These are phyloP conservation scores for Nebria ingens DNA, from an alignment of 1,140 invertebrate species.

Conservation along the genomic window DNA sequence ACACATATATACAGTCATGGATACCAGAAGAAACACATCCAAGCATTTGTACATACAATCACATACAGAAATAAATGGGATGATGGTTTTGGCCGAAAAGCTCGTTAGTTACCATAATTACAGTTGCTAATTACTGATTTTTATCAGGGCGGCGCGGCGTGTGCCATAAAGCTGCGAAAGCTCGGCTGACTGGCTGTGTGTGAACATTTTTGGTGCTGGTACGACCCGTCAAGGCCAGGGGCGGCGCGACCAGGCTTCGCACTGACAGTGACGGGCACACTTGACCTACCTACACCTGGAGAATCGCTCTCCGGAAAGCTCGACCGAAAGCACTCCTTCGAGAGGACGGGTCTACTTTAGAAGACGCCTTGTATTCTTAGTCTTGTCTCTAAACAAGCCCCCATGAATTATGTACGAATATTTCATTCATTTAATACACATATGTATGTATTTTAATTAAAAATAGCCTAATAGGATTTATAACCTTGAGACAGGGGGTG, in stretches of 20 bases:
- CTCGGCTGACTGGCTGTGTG: no score
- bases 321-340: neutral
- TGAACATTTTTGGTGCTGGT: no score
- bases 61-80: conserved; percentile 20
- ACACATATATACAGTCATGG: neutral
- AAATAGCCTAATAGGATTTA: no score
- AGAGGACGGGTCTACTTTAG: no score
- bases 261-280: neutral
- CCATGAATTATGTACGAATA: neutral
- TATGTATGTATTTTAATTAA: neutral
- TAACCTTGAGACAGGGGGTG: neutral
- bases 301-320: neutral
- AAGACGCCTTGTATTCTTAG: no score
- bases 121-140: conserved; percentile 35
- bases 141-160: conserved; percentile 34
- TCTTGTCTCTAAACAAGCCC: no score
- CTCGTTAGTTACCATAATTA: conserved; percentile 35
- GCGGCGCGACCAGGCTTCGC: neutral
- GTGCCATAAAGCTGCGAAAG: conserved; percentile 28
- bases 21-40: neutral
- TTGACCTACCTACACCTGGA: neutral
- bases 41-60: neutral
- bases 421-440: neutral
- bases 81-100: conserved; percentile 22
- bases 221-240: neutral